Evolutionary conservation across 2,113 vertebrate genomes (phyloP), one percentile per base, ranked within the genome.

Genomic region (Cebidichthys violaceus): DNA sequence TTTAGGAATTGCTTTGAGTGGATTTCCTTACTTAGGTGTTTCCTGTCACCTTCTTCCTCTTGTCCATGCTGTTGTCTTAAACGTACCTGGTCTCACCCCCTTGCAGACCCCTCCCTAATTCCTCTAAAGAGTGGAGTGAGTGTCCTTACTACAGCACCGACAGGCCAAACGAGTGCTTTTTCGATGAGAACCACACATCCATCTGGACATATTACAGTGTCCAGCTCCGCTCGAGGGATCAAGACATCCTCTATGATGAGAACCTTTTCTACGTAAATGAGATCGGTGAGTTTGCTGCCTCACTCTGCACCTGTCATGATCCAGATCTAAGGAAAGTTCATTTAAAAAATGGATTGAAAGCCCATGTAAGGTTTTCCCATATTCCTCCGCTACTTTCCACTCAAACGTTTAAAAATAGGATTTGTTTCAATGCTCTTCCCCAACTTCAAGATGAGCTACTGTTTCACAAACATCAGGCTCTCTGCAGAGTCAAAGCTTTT

Each of bases 111-210:
- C 59, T 22, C 2, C 17, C 4, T 0, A 0, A 3, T 1, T 39
- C 67, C 24, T 45, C 55, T 0, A 52, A 31, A 52, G 83, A 96
- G 69, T 98, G 98, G 98, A 95, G 84, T 18, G 97, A 99, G 88
- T 99, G 98, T 86, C 98, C 98, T 6, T 95, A 97, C 89, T 98
- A 98, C 93, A 92, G 96, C 88, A 89, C 92, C 6, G 90, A 95
- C 39, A 93, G 85, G 66, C 90, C 91, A 65, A 95, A 97, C 4
- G 96, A 97, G 90, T 99, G 98, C 94, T 98, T 96, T 89, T 99
- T 99, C 90, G 96, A 96, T 31, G 85, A 94, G 3, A 95, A 92
- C 3, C 95, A 98, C 94, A 99, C 98, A 22, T 90, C 92, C 22
- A 31, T 99, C 75, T 99, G 98, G 98, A 95, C 86, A 1, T 81